A percentile compares a stretch with the other conserved stretches of the same genome.
Evolutionary conservation across 2,888 invertebrate genomes (phyloP).

Genomic region (Rotaria socialis): DNA sequence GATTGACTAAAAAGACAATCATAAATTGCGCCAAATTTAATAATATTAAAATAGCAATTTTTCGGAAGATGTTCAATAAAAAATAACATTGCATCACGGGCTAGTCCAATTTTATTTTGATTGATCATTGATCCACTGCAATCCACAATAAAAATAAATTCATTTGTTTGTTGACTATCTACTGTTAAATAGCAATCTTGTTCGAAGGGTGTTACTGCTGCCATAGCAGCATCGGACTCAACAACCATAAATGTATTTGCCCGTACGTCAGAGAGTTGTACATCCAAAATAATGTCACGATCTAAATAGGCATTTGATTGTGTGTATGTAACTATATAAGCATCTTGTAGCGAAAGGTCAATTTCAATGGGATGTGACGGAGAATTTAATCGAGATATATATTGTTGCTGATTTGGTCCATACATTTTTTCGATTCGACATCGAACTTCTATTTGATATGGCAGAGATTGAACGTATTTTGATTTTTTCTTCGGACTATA

Average conservation of each 20-base stretch:
- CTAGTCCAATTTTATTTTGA: slow-evolving; percentile 19
- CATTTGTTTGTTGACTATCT: neutral
- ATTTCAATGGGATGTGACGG: neutral
- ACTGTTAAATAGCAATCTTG: neutral
- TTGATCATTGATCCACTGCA: slow-evolving; percentile 8
- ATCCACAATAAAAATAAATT: slow-evolving; percentile 27
- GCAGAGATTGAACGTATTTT: neutral
- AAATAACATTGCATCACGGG: neutral
- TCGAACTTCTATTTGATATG: neutral
- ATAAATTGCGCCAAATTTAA: neutral
- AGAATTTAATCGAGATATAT: neutral
- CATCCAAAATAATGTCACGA: neutral
- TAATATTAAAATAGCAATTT: slow-evolving; percentile 9
- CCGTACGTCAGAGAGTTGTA: neutral
- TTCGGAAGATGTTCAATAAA: neutral
- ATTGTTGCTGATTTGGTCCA: neutral
- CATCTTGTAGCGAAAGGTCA: neutral
- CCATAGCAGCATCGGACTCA: neutral
- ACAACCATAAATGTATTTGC: neutral
- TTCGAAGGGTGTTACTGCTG: slow-evolving; percentile 14
- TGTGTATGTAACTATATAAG: neutral
- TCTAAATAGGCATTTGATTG: neutral
- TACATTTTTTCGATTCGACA: neutral
- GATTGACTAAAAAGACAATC: neutral
- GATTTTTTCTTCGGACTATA: neutral